Evolutionary conservation across 2,888 invertebrate genomes (phyloP).

Genomic region (Osmoderma eremita): DNA sequence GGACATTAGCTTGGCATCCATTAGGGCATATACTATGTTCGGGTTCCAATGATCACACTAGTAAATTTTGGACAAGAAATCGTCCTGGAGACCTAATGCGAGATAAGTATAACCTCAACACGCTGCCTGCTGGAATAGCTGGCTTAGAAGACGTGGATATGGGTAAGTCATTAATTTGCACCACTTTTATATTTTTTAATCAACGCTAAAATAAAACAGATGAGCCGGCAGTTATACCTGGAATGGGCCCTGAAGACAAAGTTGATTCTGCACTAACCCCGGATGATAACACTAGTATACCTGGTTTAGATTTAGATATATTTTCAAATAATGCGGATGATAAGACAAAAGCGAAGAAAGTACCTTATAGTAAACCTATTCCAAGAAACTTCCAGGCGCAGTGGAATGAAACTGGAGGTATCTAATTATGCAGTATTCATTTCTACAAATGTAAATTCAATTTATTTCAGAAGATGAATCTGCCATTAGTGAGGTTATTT

Average conservation of each 20-base stretch:
- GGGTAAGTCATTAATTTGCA: slow-evolving; percentile 60
- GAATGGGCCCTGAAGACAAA: slow-evolving; percentile 98
- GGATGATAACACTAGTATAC: slow-evolving; percentile 83
- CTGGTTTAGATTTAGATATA: slow-evolving; percentile 86
- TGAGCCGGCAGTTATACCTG: slow-evolving; percentile 87
- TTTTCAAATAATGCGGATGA: slow-evolving; percentile 70
- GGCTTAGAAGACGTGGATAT: slow-evolving; percentile 77
- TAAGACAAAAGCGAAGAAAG: slow-evolving; percentile 80
- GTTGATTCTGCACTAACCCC: slow-evolving; percentile 84
- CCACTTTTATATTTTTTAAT: not conserved
- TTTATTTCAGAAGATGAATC: slow-evolving; percentile 62
- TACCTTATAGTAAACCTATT: slow-evolving; percentile 95
- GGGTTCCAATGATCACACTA: slow-evolving; percentile 99
- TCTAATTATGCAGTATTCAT: slow-evolving; percentile 28
- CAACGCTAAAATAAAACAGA: slow-evolving; percentile 61
- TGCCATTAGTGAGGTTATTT: slow-evolving; percentile 72
- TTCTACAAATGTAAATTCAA: not conserved
- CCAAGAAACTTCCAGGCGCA: slow-evolving; percentile 97
- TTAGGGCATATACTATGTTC: slow-evolving; percentile 98
- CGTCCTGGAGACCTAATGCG: slow-evolving; percentile 98
- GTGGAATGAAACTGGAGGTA: slow-evolving; percentile 83
- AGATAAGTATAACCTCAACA: slow-evolving; percentile 97
- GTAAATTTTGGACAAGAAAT: slow-evolving; percentile 99
- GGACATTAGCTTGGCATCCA: slow-evolving; percentile 99
- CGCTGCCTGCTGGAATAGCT: slow-evolving; percentile 83